Base-by-base conservation (phyloP, 30 jellyfish, hydroid and myxozoan species). In the Turritopsis dohrnii region DNA sequence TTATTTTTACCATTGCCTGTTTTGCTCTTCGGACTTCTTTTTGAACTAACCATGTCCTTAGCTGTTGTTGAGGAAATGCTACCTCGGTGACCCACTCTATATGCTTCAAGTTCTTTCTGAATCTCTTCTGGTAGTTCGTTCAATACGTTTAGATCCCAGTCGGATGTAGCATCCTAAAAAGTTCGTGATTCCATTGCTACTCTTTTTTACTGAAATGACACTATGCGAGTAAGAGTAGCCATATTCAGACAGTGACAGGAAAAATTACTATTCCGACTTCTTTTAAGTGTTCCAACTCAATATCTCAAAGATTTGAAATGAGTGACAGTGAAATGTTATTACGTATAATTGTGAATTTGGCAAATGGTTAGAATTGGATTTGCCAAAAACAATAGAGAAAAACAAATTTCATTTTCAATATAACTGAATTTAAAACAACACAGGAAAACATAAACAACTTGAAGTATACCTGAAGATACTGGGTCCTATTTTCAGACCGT, bases 71-170 rank as follows among this genome's bases (percentile, higher is more conserved):
- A 18, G 28, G 52, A 27, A 22, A n/a, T 29, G 25, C 17, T 13
- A 25, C 19, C 16, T 83, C 16, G 28, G 28, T 72, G 76, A n/a
- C 22, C 28, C 18, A 21, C 53, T 25, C 9, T 22, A 18, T 53
- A 31, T n/a, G 21, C 29, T 29, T 69, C 16, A 27, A 83, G 27
- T 71, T 83, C 89, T 5, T 83, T 29, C 53, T 29, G 87, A 7
- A 83, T 83, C 13, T 71, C 41, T 13, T 26, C 72, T 21, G 89
- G 89, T 23, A 83, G 80, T 28, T 71, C 89, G 13, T 28, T 29
- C 0, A 71, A 52, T 4, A 83, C 89, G 24, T 28, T 31, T 30
- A 23, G 89, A 71, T 83, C 89, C 75, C 79, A 27, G 26, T 27
- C 30, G 17, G 30, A 69, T 69, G 77, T 9, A 26, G 85, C 81